Conservation (phyloP, 2,797 vertebrate species). For the Acrossocheilus wenchowensis region DNA sequence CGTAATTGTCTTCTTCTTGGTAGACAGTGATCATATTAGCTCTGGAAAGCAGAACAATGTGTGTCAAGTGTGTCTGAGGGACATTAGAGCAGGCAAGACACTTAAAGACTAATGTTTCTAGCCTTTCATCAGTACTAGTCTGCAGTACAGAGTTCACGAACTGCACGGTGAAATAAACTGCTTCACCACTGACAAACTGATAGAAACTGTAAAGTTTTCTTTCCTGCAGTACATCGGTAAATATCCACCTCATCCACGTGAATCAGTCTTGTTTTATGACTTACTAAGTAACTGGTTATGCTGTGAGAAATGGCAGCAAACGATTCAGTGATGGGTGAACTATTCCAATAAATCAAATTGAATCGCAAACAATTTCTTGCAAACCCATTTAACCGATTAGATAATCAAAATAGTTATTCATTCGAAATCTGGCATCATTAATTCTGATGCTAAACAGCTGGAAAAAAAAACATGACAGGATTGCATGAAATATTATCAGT, state of each 20-base stretch:
- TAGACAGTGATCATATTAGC: not conserved
- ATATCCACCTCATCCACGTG: not conserved
- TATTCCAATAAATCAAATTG: not conserved
- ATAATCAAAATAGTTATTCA: not conserved
- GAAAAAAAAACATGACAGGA: not conserved
- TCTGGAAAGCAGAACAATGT: not conserved
- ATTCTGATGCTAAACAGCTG: not conserved
- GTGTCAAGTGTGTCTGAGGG: not conserved
- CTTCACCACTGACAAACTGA: not conserved
- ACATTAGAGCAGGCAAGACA: not conserved
- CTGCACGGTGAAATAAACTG: not conserved
- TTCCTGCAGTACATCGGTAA: not conserved
- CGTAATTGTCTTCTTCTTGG: not conserved
- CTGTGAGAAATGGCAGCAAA: not conserved
- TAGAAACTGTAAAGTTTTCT: not conserved
- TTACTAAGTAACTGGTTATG: not conserved
- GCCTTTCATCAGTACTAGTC: not conserved
- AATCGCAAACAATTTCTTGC: not conserved
- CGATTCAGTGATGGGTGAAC: not conserved
- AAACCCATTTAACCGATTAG: too few species aligned
- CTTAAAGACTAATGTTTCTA: not conserved
- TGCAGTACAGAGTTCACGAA: not conserved
- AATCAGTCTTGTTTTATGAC: not conserved
- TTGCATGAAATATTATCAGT: not conserved
- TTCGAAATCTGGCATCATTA: not conserved